Conservation (phyloP, 1,140 invertebrate genomes). For the Argopecten irradians region DNA sequence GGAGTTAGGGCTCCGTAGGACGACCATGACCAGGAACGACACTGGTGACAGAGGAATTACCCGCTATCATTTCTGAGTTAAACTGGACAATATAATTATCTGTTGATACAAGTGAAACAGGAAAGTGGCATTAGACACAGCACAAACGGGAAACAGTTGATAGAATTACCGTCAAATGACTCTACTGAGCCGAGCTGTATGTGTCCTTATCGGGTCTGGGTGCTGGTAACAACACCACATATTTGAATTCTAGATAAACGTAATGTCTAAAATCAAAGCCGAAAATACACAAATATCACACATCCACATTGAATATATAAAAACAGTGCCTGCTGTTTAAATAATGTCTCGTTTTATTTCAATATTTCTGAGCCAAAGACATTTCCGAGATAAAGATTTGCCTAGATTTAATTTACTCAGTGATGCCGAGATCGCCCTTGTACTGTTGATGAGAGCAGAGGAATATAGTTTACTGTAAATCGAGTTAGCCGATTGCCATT, state of each 20-base stretch:
- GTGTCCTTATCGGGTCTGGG: background rate
- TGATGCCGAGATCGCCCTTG: background rate
- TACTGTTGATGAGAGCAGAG: background rate
- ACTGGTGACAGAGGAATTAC: conserved; percentile 21
- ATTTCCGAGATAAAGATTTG: background rate
- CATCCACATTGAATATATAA: background rate
- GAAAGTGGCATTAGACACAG: background rate
- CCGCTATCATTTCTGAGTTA: conserved; percentile 7
- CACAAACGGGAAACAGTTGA: conserved; percentile 6
- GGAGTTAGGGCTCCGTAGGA: background rate
- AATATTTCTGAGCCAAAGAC: background rate
- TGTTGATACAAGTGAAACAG: conserved; percentile 21
- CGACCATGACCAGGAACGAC: background rate
- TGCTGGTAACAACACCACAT: background rate
- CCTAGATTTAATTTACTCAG: conserved; percentile 1
- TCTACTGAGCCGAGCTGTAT: background rate
- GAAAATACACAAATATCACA: background rate
- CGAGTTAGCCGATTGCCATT: conserved; percentile 23
- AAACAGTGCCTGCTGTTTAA: background rate
- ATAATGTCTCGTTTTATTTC: background rate
- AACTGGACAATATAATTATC: conserved; percentile 23
- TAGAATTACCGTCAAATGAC: conserved; percentile 21
- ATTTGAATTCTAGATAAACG: background rate
- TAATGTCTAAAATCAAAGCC: background rate
- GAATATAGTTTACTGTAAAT: conserved; percentile 26